Conservation (phyloP, 2,888 invertebrate genomes). For the Hirtodrosophila trivittata region DNA sequence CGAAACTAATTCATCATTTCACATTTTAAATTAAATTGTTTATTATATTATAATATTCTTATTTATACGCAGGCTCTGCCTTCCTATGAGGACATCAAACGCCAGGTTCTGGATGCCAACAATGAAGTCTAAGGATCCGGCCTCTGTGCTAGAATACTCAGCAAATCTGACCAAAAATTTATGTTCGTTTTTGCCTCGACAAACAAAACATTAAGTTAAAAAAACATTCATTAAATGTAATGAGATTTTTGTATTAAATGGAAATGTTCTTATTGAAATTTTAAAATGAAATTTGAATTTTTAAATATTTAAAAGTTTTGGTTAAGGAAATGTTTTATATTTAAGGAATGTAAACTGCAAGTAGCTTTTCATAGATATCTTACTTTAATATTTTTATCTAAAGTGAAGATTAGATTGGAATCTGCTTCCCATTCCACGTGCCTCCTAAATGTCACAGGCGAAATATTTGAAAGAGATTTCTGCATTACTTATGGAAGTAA, state of each 20-base stretch:
- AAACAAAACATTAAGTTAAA: slow-evolving; percentile 2
- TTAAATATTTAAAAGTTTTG: too few relatives aligned
- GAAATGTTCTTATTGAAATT: slow-evolving; percentile 41
- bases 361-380: too few relatives aligned
- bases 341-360: too few relatives aligned
- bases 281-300: background rate
- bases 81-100: slow-evolving; percentile 83
- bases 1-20: slow-evolving; percentile 2
- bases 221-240: slow-evolving; percentile 24
- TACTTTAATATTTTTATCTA: too few relatives aligned
- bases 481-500: too few relatives aligned
- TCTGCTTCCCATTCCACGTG: too few relatives aligned
- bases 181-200: slow-evolving; percentile 49
- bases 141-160: slow-evolving; percentile 50
- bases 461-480: too few relatives aligned
- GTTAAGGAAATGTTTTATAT: too few relatives aligned
- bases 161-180: slow-evolving; percentile 63
- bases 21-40: slow-evolving; percentile 8
- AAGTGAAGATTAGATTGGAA: too few relatives aligned
- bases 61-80: slow-evolving; percentile 80
- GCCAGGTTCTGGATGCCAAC: slow-evolving; percentile 77
- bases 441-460: too few relatives aligned
- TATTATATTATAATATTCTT: too few relatives aligned
- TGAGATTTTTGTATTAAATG: too few relatives aligned
- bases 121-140: slow-evolving; percentile 61